Conservation (phyloP, 1,140 invertebrate species). For the Halesus radiatus region DNA sequence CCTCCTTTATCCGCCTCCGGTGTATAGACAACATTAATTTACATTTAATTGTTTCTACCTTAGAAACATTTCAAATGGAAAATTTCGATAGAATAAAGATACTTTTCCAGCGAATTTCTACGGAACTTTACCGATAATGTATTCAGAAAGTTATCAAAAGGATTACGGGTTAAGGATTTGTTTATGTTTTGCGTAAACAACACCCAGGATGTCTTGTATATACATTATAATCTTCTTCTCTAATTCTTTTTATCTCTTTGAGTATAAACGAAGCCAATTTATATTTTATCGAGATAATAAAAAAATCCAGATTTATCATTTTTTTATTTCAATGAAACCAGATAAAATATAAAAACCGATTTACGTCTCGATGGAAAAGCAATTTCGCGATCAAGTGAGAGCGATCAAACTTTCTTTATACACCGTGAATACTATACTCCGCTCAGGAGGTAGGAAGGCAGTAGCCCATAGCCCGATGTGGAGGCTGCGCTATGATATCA, state of each 20-base stretch:
- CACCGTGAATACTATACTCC: too few species aligned
- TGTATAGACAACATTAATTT: too few species aligned
- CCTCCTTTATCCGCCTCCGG: neutral
- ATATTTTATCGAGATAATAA: too few species aligned
- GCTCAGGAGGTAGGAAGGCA: too few species aligned
- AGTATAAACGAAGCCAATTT: too few species aligned
- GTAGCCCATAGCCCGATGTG: too few species aligned
- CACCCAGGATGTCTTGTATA: too few species aligned
- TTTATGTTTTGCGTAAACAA: neutral
- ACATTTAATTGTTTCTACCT: too few species aligned
- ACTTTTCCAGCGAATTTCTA: neutral
- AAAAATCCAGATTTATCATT: too few species aligned
- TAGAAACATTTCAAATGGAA: too few species aligned
- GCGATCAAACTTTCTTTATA: slow-evolving; percentile 15
- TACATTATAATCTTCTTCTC: neutral
- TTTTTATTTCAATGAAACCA: too few species aligned
- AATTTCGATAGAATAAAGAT: neutral
- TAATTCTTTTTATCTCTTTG: neutral
- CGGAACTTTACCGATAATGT: neutral
- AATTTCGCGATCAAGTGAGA: slow-evolving; percentile 29
- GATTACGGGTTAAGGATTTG: neutral
- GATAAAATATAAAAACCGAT: neutral
- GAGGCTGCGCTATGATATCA: slow-evolving; percentile 22
- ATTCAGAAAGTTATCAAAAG: neutral
- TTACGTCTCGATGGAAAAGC: slow-evolving; percentile 15